Conservation (phyloP, 1,140 invertebrate genomes). For the Trachymyrmex septentrionalis region DNA sequence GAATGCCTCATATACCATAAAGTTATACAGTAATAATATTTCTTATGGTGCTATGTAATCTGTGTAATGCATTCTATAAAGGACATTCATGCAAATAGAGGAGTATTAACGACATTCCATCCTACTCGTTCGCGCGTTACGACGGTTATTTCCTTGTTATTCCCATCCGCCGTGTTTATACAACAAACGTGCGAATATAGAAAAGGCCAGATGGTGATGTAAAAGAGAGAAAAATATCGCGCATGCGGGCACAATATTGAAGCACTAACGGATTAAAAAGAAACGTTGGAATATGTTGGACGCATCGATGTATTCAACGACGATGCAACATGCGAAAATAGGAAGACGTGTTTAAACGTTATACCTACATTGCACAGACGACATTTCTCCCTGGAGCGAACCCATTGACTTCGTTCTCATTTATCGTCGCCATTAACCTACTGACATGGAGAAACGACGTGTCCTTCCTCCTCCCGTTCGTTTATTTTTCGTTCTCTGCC, state of each 20-base stretch:
- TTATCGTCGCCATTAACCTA: constrained; percentile 72
- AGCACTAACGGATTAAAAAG: constrained; percentile 12
- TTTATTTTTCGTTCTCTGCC: constrained; percentile 24
- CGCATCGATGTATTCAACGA: background rate
- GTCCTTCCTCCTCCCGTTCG: background rate
- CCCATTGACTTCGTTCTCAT: constrained; percentile 66
- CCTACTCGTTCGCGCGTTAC: background rate
- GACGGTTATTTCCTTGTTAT: background rate
- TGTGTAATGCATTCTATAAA: background rate
- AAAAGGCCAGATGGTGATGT: background rate
- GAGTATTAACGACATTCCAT: constrained; percentile 3
- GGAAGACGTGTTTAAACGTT: constrained; percentile 55
- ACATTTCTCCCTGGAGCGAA: constrained; percentile 36
- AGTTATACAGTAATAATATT: too few species aligned
- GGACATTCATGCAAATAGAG: background rate
- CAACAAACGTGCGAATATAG: constrained; percentile 7
- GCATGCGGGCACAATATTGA: background rate
- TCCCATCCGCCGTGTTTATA: constrained; percentile 16
- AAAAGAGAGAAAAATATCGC: constrained; percentile 12
- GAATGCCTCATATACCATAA: too few species aligned
- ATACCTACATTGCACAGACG: background rate
- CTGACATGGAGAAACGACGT: constrained; percentile 64
- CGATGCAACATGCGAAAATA: constrained; percentile 12
- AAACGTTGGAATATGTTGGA: background rate
- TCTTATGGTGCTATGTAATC: constrained; percentile 2